Percentiles rank a stretch among this genome's conserved stretches.
Evolutionary conservation across 2,888 invertebrate genomes (phyloP).

Genomic region (Diarsia rubi): DNA sequence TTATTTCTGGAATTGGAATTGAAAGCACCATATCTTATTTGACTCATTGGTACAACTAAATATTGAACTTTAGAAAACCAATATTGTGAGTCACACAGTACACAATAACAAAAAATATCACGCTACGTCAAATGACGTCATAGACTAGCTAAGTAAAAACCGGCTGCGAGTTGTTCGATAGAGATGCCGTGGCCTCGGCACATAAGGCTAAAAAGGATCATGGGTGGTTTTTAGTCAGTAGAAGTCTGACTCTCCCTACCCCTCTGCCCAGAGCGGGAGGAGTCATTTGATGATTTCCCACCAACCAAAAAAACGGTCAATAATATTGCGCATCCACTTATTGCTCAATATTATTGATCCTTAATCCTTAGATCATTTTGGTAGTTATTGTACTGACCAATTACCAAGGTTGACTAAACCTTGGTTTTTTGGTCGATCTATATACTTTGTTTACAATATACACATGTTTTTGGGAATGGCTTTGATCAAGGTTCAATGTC

Average conservation of each 20-base stretch:
- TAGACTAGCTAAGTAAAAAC: background rate
- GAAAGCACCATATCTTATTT: background rate
- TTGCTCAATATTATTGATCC: background rate
- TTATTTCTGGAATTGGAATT: background rate
- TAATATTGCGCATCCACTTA: no score
- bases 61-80: background rate
- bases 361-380: background rate
- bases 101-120: background rate
- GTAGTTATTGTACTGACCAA: background rate
- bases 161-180: no score
- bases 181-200: no score
- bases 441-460: no score
- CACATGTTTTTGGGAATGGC: background rate
- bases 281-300: no score
- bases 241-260: no score
- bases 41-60: background rate
- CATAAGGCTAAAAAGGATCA: no score
- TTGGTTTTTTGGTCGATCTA: background rate
- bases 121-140: background rate
- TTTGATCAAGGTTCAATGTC: constrained; percentile 21
- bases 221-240: no score
- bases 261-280: no score
- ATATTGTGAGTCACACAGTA: background rate
- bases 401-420: background rate
- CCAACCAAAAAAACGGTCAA: no score